A percentile compares a stretch with the other conserved stretches of the same genome.
These are phyloP conservation scores for Scartelaos histophorus DNA, from an alignment of 2,113 vertebrate genomes.

Conservation along the genomic window DNA sequence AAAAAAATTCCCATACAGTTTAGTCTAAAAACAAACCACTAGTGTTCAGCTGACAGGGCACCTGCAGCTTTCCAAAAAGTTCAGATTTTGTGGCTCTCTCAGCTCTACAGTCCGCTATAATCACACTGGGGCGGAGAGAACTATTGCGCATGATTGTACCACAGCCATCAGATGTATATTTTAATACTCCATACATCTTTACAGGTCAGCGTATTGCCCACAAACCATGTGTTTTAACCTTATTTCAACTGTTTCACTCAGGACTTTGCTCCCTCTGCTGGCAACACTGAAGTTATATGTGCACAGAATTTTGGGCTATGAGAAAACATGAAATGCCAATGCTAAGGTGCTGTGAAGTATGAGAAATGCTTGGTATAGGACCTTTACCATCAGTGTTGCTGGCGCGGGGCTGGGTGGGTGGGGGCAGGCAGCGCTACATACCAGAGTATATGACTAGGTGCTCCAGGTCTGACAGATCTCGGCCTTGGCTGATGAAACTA, in stretches of 20 bases:
- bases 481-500: constrained; percentile 73
- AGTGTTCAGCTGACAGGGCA: no score
- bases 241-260: background rate
- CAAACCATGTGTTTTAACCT: background rate
- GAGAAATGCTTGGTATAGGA: background rate
- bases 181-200: background rate
- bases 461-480: constrained; percentile 78
- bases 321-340: background rate
- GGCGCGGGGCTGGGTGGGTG: constrained; percentile 64
- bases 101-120: no score
- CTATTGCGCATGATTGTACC: no score
- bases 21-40: no score
- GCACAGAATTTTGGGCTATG: background rate
- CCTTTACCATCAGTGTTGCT: constrained; percentile 50
- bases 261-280: background rate
- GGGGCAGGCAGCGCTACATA: constrained; percentile 71
- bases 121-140: no score
- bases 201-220: background rate
- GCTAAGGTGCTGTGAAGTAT: background rate
- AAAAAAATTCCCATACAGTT: no score
- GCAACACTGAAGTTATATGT: background rate
- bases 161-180: background rate
- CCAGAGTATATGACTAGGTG: constrained; percentile 80
- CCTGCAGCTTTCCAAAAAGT: no score
- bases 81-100: no score